phyloP scores from a whole-genome alignment of 2,113 vertebrate species.

The Sturnira hondurensis region DNA sequence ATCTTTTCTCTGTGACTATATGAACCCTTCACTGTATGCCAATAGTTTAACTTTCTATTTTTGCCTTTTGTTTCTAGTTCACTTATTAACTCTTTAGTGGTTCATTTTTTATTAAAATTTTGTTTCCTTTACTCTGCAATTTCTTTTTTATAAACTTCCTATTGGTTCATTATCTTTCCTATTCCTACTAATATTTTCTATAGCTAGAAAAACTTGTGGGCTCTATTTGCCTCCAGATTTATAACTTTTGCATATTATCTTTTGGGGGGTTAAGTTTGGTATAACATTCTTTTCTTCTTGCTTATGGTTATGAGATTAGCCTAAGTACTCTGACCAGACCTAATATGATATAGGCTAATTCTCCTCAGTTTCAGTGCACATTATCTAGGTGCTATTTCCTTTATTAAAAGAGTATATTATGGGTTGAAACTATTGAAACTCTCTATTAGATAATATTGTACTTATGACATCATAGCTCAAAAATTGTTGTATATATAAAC shows the following conservation, averaged over 20 bases:
- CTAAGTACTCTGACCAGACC: not conserved
- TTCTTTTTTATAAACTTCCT: conserved; percentile 1
- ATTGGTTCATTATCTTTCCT: conserved; percentile 16
- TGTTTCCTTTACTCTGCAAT: not conserved
- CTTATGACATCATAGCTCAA: not conserved
- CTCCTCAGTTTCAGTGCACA: not conserved
- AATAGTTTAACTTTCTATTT: not conserved
- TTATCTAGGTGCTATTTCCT: not conserved
- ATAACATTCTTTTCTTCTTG: not conserved
- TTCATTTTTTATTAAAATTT: not conserved
- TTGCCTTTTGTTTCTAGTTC: not conserved
- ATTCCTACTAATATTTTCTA: not conserved
- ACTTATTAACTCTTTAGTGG: not conserved
- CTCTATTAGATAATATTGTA: not conserved
- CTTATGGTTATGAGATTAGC: not conserved
- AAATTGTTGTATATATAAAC: not conserved
- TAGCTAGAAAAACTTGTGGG: not conserved
- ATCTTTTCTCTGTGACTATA: not conserved
- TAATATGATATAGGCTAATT: conserved; percentile 38
- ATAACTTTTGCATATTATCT: not conserved
- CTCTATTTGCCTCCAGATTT: not conserved
- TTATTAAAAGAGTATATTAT: conserved; percentile 28
- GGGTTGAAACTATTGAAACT: not conserved
- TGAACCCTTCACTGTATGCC: not conserved
- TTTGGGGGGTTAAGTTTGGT: not conserved